Conservation (phyloP, 2,888 invertebrate species). For the Tachina grossa region DNA sequence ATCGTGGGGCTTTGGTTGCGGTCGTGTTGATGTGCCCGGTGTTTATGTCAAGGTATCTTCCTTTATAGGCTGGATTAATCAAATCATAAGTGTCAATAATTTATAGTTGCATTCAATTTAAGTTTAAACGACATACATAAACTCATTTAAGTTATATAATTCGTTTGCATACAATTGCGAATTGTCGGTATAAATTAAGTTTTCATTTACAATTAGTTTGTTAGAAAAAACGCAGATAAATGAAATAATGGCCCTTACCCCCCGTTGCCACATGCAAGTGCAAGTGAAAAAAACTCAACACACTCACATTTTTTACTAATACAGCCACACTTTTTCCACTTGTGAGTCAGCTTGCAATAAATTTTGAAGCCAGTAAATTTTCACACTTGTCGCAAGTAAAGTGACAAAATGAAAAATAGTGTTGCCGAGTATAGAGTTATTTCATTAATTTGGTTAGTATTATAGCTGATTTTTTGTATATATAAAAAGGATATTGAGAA, state of each 20-base stretch:
- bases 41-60: conserved; percentile 98
- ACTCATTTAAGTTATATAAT: conserved; percentile 20
- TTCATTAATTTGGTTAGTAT: no score
- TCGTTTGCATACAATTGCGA: conserved; percentile 8
- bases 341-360: no score
- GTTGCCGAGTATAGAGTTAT: no score
- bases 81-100: conserved; percentile 97
- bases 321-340: no score
- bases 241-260: neutral
- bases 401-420: no score
- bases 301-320: no score
- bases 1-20: conserved; percentile 97
- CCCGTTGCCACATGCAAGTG: no score
- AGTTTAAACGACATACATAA: conserved; percentile 17
- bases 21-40: conserved; percentile 96
- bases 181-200: conserved; percentile 13
- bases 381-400: no score
- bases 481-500: no score
- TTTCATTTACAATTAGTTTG: neutral
- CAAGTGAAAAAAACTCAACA: no score
- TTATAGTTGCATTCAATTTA: conserved; percentile 84
- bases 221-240: conserved; percentile 9
- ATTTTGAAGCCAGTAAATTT: no score
- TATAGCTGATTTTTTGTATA: no score
- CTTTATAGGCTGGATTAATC: conserved; percentile 98